Evolutionary conservation across 2,888 invertebrate species (phyloP), one percentile per base, ranked within the genome.

Genomic region (Argyresthia albistria): DNA sequence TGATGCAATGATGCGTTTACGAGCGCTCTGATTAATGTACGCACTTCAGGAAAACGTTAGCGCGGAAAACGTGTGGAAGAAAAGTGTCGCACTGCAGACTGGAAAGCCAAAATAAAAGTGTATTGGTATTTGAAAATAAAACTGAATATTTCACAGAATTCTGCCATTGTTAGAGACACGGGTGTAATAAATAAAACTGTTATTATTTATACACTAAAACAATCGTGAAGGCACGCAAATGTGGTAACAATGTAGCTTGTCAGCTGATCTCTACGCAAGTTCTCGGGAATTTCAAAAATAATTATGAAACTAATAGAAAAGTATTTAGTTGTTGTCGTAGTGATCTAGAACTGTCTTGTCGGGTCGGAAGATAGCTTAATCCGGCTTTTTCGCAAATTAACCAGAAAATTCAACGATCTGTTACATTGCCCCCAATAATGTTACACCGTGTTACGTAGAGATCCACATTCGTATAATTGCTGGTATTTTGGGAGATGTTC

Each of bases 201-300:
- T 39, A 39, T 39, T 50, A 25, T 42, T 39, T 50, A 42, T 46
- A 45, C 35, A 47, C 36, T 45, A 39, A 11, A 39, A 39, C 39
- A 43, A 12, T 14, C 12, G 49, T 14, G 35, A 53, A 43, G 35
- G 49, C 53, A 49, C 50, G 50, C 48, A 48, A 50, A 50, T 50
- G 50, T n/a, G 11, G 50, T 50, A 43, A 43, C 50, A 50, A 35
- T 50, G 50, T 50, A 42, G 9, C 50, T 2, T 43, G 42, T 50
- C 43, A 43, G 50, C 16, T 8, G 12, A 25, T 25, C 25, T 25
- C 25, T 6, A 2, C 11, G n/a, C 11, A 35, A 25, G n/a, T 50
- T 37, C 36, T 25, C 50, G 39, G 25, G 35, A 50, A 43, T 16
- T 37, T 12, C 35, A 16, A 42, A 50, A 50, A 49, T 49, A 50